Percentiles rank a stretch among this genome's conserved stretches.
Evolutionary conservation across 2,113 vertebrate species (phyloP).

Genomic region (Grus americana): DNA sequence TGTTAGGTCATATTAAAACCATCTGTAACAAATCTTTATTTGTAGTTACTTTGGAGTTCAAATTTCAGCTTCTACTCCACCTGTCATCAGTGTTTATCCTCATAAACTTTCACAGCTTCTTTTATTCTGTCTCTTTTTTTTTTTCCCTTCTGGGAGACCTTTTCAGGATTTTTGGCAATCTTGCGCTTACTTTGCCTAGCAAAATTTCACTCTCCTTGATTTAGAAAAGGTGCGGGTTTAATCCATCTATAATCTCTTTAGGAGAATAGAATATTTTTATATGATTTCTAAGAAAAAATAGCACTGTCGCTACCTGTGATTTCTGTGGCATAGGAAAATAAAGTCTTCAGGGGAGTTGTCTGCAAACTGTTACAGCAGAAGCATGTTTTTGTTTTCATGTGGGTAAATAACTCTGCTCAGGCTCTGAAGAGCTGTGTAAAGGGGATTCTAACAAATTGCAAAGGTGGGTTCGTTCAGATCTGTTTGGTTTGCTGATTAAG

Average conservation of each 20-base stretch:
- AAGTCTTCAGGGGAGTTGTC: neutral
- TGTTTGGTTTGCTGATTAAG: neutral
- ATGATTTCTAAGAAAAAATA: neutral
- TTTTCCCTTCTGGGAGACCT: neutral
- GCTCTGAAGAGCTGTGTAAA: neutral
- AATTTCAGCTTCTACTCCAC: conserved; percentile 72
- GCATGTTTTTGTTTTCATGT: neutral
- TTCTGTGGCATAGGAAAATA: neutral
- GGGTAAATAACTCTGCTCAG: neutral
- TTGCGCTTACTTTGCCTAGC: neutral
- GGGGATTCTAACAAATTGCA: neutral
- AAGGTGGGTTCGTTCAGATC: neutral
- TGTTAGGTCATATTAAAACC: conserved; percentile 65
- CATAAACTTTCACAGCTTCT: conserved; percentile 57
- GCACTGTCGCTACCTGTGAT: neutral
- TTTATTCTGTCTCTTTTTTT: neutral
- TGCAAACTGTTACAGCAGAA: fast-evolving
- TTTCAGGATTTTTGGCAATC: conserved; percentile 41
- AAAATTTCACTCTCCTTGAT: neutral
- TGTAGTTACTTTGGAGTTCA: conserved; percentile 75
- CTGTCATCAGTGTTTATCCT: conserved; percentile 75
- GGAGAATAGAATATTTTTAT: neutral
- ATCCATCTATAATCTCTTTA: neutral
- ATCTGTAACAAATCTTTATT: conserved; percentile 76
- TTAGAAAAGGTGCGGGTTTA: neutral